Evolutionary conservation across 2,797 vertebrate species (phyloP).

Genomic region (Xerus rutilus): DNA sequence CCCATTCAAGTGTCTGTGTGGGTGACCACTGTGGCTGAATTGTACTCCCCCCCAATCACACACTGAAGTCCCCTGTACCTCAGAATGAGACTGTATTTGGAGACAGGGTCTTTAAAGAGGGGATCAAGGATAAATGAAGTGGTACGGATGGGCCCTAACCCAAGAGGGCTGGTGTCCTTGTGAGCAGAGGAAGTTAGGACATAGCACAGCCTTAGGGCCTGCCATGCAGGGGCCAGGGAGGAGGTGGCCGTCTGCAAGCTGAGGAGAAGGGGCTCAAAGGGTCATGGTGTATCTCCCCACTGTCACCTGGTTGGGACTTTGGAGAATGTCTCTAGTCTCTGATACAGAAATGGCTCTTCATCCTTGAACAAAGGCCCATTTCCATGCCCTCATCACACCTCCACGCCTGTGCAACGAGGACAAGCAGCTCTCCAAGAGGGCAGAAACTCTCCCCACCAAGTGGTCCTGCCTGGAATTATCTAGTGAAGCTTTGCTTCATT

Average conservation of each 20-base stretch:
- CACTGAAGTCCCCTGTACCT: not conserved
- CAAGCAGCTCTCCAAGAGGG: not conserved
- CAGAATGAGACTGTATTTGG: not conserved
- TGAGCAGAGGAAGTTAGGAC: not conserved
- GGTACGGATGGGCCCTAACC: too few relatives aligned
- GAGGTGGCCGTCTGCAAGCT: not conserved
- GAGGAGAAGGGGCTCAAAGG: not conserved
- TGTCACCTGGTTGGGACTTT: rapidly evolving
- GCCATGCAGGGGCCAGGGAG: not conserved
- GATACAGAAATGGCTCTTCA: not conserved
- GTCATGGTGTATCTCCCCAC: not conserved
- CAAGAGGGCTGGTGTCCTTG: not conserved
- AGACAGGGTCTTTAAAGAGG: not conserved
- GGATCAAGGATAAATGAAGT: not conserved
- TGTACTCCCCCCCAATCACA: not conserved
- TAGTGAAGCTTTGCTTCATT: constrained; percentile 37
- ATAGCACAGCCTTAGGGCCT: not conserved
- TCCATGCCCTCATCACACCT: not conserved
- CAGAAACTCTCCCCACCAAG: not conserved
- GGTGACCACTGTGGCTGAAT: not conserved
- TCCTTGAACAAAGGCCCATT: not conserved
- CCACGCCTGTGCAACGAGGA: not conserved
- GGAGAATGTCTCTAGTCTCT: not conserved
- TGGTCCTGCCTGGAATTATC: not conserved
- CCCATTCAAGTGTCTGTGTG: not conserved